Conservation (phyloP, 2,113 vertebrate species). For the Leptodactylus fuscus region DNA sequence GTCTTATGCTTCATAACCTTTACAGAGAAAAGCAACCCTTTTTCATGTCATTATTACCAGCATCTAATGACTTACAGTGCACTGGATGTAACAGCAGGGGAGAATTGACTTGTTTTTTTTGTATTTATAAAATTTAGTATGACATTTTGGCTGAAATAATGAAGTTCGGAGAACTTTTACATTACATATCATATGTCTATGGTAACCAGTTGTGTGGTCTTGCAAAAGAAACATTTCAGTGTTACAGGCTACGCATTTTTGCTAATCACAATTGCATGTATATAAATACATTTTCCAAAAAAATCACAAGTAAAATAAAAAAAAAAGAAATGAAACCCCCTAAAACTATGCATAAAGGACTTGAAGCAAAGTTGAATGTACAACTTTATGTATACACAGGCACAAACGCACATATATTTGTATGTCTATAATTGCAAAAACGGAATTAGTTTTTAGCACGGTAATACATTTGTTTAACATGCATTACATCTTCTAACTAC, state of each 20-base stretch:
- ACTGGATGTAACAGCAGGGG: conserved; percentile 69
- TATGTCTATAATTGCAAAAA: conserved; percentile 46
- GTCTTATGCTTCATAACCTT: conserved; percentile 69
- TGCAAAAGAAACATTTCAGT: conserved; percentile 9
- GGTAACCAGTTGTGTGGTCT: conserved; percentile 60
- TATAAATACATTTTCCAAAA: conserved; percentile 55
- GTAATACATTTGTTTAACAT: neutral
- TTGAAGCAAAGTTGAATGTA: conserved; percentile 58
- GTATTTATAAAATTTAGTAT: conserved; percentile 63
- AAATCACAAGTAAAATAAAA: conserved; percentile 40
- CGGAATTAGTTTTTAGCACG: neutral
- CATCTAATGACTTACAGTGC: conserved; percentile 72
- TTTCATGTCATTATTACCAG: conserved; percentile 72
- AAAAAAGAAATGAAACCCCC: conserved; percentile 23
- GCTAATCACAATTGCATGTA: conserved; percentile 56
- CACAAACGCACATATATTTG: conserved; percentile 50
- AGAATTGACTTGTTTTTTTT: conserved; percentile 59
- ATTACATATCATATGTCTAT: conserved; percentile 45
- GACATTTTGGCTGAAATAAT: conserved; percentile 6
- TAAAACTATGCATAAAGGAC: conserved; percentile 57
- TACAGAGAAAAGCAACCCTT: conserved; percentile 67
- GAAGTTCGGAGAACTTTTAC: conserved; percentile 50
- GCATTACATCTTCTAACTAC: conserved; percentile 7
- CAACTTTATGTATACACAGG: conserved; percentile 54
- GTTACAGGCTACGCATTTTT: conserved; percentile 21